A percentile compares a stretch with the other conserved stretches of the same genome.
Conservation (phyloP, 2,888 invertebrate genomes). For the Apotomis betuletana region DNA sequence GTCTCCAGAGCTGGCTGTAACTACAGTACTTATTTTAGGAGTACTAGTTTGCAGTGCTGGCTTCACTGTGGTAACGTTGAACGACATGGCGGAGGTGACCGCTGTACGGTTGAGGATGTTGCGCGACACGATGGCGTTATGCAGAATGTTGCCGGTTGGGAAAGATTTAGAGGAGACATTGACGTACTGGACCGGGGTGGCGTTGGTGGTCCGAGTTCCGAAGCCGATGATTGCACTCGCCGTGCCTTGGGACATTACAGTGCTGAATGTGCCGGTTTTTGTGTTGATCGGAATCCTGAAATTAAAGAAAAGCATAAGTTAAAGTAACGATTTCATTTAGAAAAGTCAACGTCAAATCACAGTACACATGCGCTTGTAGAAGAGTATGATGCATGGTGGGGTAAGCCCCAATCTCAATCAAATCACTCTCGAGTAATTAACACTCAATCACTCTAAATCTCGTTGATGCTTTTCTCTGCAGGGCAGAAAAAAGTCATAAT, state of each 20-base stretch:
- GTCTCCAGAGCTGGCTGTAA: conserved; percentile 63
- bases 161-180: conserved; percentile 78
- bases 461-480: too few relatives aligned
- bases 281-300: conserved; percentile 74
- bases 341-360: not conserved
- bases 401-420: too few relatives aligned
- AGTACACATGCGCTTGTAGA: too few relatives aligned
- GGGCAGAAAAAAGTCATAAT: too few relatives aligned
- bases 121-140: conserved; percentile 79
- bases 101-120: conserved; percentile 73
- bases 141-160: conserved; percentile 79
- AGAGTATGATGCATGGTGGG: too few relatives aligned
- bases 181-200: conserved; percentile 74
- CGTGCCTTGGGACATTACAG: conserved; percentile 79
- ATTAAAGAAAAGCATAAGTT: not conserved
- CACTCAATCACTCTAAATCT: too few relatives aligned
- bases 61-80: conserved; percentile 70
- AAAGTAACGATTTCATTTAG: not conserved
- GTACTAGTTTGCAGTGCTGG: conserved; percentile 67
- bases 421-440: too few relatives aligned
- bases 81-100: conserved; percentile 67
- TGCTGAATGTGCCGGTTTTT: conserved; percentile 75
- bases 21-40: conserved; percentile 68
- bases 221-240: conserved; percentile 78
- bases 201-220: conserved; percentile 71